Base-by-base conservation (phyloP, 2,113 vertebrate species). In the Sinosuthora webbiana region DNA sequence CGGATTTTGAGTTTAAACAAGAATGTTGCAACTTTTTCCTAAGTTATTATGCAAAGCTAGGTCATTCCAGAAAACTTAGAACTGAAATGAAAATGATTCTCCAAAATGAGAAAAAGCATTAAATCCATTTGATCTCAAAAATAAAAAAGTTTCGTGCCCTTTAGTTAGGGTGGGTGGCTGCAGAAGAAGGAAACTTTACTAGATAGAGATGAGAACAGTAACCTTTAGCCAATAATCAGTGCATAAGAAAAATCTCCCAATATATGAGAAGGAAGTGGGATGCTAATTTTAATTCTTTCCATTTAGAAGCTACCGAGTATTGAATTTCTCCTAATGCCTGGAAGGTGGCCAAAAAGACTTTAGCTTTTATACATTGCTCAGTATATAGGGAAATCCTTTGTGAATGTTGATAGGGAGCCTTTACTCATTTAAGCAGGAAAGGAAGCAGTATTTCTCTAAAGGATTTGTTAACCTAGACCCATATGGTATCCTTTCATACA, bases 261-360 rank as follows among this genome's bases (percentile, higher is more conserved):
- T 71, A 52, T 41, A 18, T 55, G 59, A 89, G 73, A 78, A 84
- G 89, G 68, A 88, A 86, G 55, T 45, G 49, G 14, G 65, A 85
- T 93, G 62, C 77, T 94, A 95, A 94, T 95, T 96, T 94, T 96
- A 91, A 65, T 91, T 93, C 78, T 83, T 95, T 85, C 81, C 33
- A 42, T 83, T 85, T 87, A 95, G 67, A 93, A 90, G 47, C 77
- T 87, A 91, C 30, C 2, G 7, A 67, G 78, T 91, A 93, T 85
- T 95, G 81, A 89, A 83, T 91, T 97, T 96, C 81, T 96, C 20
- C 53, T 84, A 68, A 87, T 73, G 69, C 53, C 62, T 95, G 95
- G 91, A 91, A 73, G n/a, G 16, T 71, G 45, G 65, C 93, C 95
- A 95, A 65, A 62, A 82, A 4, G 41, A 53, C 45, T 91, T 91